These are phyloP conservation scores for Trogon melanurus DNA, from an alignment of 2,113 vertebrate genomes.

Conservation along the genomic window DNA sequence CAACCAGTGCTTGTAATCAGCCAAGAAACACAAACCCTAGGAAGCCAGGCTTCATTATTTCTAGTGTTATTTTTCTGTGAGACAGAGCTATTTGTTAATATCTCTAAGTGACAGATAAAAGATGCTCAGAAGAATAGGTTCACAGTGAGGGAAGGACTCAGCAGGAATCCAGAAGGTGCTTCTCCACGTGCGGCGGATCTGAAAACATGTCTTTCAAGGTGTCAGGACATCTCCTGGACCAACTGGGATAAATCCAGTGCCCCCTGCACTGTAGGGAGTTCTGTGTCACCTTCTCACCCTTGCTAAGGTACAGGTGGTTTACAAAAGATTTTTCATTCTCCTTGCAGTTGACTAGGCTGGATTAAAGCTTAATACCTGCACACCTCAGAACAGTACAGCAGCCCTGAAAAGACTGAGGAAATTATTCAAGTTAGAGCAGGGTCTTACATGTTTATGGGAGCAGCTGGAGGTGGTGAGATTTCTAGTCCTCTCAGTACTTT, in stretches of 20 bases:
- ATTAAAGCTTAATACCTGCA: conserved; percentile 18
- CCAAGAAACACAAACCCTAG: conserved; percentile 26
- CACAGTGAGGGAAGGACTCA: background rate
- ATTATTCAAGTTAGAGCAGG: conserved; percentile 22
- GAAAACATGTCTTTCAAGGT: background rate
- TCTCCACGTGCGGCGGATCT: fast-evolving
- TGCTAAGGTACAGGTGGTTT: background rate
- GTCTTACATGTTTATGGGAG: background rate
- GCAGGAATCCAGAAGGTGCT: background rate
- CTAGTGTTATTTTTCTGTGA: conserved; percentile 22
- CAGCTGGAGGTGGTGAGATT: conserved; percentile 44
- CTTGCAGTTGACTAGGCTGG: background rate
- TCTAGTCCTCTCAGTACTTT: conserved; percentile 40
- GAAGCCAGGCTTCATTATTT: conserved; percentile 38
- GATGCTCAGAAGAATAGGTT: background rate
- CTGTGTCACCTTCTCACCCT: background rate
- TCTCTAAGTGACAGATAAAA: conserved; percentile 8
- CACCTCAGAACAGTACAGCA: conserved; percentile 7
- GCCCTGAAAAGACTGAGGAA: conserved; percentile 29
- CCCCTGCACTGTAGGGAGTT: background rate
- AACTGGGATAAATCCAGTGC: background rate
- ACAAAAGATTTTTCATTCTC: background rate
- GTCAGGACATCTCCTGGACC: background rate
- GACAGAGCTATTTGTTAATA: background rate
- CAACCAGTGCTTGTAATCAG: conserved; percentile 1